Conservation (phyloP, 2,888 invertebrate species). For the Acrobasis suavella region DNA sequence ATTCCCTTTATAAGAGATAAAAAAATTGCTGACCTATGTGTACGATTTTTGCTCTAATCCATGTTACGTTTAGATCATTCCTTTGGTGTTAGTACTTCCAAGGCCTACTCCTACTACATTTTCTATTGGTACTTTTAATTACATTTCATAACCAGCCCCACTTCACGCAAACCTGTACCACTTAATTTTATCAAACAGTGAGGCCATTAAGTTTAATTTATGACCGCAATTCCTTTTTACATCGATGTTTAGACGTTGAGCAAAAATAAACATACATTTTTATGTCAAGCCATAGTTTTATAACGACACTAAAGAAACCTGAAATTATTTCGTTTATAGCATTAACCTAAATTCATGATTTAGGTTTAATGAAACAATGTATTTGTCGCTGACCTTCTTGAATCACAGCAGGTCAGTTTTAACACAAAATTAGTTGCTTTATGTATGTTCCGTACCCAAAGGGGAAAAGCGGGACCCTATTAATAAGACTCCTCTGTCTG, state of each 20-base stretch:
- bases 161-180: constrained; percentile 19
- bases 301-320: background rate
- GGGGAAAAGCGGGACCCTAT: no score
- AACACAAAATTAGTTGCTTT: no score
- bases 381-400: background rate
- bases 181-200: constrained; percentile 14
- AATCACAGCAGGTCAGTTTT: background rate
- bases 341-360: background rate
- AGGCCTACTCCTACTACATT: no score
- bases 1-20: no score
- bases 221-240: constrained; percentile 12
- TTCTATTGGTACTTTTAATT: background rate
- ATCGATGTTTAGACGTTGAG: constrained; percentile 4
- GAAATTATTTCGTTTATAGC: background rate
- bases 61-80: no score
- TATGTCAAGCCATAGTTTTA: constrained; percentile 4
- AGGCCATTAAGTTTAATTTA: constrained; percentile 15
- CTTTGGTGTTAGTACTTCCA: no score
- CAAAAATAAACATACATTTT: constrained; percentile 16
- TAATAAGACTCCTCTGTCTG: no score
- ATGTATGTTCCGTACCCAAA: no score
- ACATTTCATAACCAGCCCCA: constrained; percentile 9
- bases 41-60: no score
- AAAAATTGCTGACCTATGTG: no score
- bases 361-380: background rate